phyloP scores from a whole-genome alignment of 2,888 invertebrate genomes.

The Deroplatys truncata region DNA sequence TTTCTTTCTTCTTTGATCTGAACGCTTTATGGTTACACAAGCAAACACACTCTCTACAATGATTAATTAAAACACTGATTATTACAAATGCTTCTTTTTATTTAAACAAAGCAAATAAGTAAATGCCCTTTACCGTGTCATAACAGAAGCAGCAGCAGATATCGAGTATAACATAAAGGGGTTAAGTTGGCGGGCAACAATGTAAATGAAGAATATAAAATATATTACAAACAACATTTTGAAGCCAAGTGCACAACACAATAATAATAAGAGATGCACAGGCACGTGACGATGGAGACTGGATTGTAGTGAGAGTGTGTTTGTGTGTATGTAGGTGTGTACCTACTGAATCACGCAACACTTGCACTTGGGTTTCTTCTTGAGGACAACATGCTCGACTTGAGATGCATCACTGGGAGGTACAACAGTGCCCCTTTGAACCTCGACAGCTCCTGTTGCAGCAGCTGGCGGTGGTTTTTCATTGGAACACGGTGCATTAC shows the following conservation, averaged over 20 bases:
- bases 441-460: conserved; percentile 57
- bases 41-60: conserved; percentile 10
- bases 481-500: conserved; percentile 41
- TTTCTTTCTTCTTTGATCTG: neutral
- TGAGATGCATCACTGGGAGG: conserved; percentile 70
- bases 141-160: neutral
- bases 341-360: conserved; percentile 89
- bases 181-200: neutral
- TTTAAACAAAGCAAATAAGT: neutral
- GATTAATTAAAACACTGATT: neutral
- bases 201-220: neutral
- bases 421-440: conserved; percentile 66
- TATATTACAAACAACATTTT: neutral
- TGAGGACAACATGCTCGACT: conserved; percentile 87
- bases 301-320: neutral
- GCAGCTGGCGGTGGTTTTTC: conserved; percentile 35
- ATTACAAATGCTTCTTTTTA: neutral
- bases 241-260: neutral
- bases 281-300: neutral
- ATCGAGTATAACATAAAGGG: neutral
- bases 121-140: conserved; percentile 12
- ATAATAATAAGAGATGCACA: neutral
- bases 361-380: conserved; percentile 93
- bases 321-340: neutral
- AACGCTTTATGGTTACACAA: neutral